These are phyloP conservation scores for Petroica traversi DNA, from an alignment of 2,113 vertebrate species.

Conservation along the genomic window DNA sequence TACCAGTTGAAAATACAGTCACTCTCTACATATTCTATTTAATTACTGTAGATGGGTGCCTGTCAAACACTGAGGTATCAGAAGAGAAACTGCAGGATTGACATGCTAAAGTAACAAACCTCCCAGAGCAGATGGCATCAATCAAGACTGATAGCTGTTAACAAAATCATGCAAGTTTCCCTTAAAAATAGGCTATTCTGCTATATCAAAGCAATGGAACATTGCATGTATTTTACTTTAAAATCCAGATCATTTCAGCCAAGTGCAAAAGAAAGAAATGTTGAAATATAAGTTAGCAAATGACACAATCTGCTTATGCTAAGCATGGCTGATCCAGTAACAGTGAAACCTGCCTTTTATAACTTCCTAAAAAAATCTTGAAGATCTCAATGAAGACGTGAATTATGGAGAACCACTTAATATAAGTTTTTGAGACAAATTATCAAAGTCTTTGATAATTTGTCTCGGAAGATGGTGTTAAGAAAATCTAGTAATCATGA, in stretches of 20 bases:
- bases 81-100: slow-evolving; percentile 5
- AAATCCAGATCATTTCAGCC: not conserved
- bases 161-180: not conserved
- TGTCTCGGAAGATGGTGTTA: not conserved
- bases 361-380: not conserved
- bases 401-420: not conserved
- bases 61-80: slow-evolving; percentile 28
- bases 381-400: not conserved
- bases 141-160: slow-evolving; percentile 34
- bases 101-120: slow-evolving; percentile 19
- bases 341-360: not conserved
- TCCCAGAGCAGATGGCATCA: slow-evolving; percentile 30
- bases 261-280: not conserved
- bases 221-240: not conserved
- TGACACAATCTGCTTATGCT: not conserved
- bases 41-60: not conserved
- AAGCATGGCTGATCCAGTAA: not conserved
- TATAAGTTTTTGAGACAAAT: not conserved
- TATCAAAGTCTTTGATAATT: not conserved
- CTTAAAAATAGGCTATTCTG: slow-evolving; percentile 1
- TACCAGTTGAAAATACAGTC: not conserved
- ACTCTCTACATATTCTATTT: not conserved
- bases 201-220: not conserved
- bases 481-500: not conserved
- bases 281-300: not conserved